Conservation (phyloP, 2,797 vertebrate genomes). For the Novumbra hubbsi region DNA sequence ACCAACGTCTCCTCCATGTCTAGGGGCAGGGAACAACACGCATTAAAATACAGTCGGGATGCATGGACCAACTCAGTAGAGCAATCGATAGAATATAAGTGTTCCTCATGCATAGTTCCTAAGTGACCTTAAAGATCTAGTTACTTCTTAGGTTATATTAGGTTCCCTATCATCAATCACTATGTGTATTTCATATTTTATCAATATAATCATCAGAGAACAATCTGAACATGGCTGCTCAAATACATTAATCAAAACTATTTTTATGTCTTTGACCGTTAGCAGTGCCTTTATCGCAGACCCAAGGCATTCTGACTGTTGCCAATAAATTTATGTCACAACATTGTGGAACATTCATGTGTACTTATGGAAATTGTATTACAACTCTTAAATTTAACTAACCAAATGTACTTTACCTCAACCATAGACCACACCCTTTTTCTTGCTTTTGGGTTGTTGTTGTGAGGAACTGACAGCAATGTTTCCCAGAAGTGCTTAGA, state of each 20-base stretch:
- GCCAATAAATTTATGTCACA: neutral
- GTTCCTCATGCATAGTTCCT: neutral
- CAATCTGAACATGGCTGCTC: neutral
- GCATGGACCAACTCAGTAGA: neutral
- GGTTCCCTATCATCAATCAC: too few species aligned
- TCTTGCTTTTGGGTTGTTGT: conserved; percentile 60
- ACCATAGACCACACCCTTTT: conserved; percentile 24
- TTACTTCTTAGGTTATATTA: neutral
- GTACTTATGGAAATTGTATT: conserved; percentile 27
- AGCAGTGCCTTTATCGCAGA: neutral
- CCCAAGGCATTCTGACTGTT: neutral
- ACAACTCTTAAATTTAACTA: conserved; percentile 33
- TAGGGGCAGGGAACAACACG: conserved; percentile 47
- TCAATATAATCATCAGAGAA: neutral
- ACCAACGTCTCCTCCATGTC: conserved; percentile 98
- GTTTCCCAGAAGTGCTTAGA: conserved; percentile 72
- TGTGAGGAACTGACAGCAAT: conserved; percentile 63
- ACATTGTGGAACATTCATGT: conserved; percentile 21
- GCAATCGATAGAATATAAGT: neutral
- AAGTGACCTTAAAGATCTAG: neutral
- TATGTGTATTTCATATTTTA: neutral
- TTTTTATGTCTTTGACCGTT: neutral
- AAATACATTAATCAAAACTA: neutral
- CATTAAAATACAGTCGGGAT: neutral
- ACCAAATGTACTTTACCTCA: conserved; percentile 20